These are phyloP conservation scores for Malacoraja senta DNA, from an alignment of 2,797 vertebrate species.

Conservation along the genomic window DNA sequence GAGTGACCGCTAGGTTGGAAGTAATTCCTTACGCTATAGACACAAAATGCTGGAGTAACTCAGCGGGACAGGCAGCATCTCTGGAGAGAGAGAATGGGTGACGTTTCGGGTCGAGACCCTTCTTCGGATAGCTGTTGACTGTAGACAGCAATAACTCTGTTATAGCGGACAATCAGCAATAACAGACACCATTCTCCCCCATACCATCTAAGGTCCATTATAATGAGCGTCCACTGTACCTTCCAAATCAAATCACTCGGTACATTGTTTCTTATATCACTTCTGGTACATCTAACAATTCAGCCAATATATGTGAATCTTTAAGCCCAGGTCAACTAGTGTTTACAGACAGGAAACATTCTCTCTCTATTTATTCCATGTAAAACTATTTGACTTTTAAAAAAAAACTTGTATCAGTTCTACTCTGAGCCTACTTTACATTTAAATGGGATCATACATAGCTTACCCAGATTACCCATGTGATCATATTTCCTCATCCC, in stretches of 20 bases:
- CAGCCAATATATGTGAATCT: neutral
- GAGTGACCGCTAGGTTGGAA: too few relatives aligned
- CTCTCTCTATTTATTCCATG: neutral
- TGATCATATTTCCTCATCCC: neutral
- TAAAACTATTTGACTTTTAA: neutral
- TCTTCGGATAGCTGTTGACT: too few relatives aligned
- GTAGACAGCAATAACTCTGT: too few relatives aligned
- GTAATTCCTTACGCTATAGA: too few relatives aligned
- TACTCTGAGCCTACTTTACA: neutral
- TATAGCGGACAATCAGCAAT: too few relatives aligned
- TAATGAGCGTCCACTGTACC: too few relatives aligned
- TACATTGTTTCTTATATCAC: neutral
- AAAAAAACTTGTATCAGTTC: neutral
- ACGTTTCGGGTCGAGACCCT: too few relatives aligned
- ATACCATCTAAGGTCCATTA: too few relatives aligned
- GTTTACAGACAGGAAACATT: neutral
- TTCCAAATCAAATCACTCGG: neutral
- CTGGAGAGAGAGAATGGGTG: too few relatives aligned
- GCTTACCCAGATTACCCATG: neutral
- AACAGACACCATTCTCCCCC: too few relatives aligned
- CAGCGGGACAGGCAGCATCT: too few relatives aligned
- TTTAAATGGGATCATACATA: neutral
- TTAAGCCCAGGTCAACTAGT: neutral
- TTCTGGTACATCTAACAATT: neutral
- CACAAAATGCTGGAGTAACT: too few relatives aligned